Evolutionary conservation across 2,113 vertebrate species (phyloP), one percentile per base, ranked within the genome.

Genomic region (Oncorhynchus gorbuscha): DNA sequence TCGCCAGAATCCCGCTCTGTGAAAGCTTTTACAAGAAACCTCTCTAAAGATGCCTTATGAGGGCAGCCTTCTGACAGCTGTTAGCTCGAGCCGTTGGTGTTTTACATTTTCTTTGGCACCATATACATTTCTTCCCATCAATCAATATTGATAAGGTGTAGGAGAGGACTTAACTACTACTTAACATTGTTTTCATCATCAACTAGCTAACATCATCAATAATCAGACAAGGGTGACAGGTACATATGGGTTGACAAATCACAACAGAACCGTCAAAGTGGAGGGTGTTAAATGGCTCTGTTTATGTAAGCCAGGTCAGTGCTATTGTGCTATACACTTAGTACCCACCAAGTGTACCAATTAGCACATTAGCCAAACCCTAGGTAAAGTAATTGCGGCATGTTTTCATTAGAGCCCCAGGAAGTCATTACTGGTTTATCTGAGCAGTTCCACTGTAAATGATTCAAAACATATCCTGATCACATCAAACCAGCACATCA

Each of bases 371-470:
- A 93, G 84, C 88, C 88, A 66, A 88, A 87, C 83, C 77, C 89
- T 90, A 85, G 84, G 86, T 76, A 85, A 59, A 76, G 82, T 92
- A 92, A 94, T 93, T 92, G 91, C 87, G 90, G 81, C 76, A 85
- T 69, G 72, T 65, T 77, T 77, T 64, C 58, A 77, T 77, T 81
- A 74, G 68, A 68, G 32, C 72, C 51, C 12, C 71, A 74, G 35
- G 72, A 81, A 76, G 71, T 62, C 59, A 74, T 74, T 74, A 77
- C 35, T 71, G 48, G 59, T 92, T 92, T 92, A 91, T 91, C 88
- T 93, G 93, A 91, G 73, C 87, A 92, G 90, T 94, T 94, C 92
- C 91, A 85, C 88, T 92, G 87, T 93, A 94, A 95, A 93, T 94
- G 92, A 92, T 90, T 93, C 86, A 76, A 91, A 89, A 93, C 91